Evolutionary conservation across 2,113 vertebrate species (phyloP).

Genomic region (Tachuris rubrigastra): DNA sequence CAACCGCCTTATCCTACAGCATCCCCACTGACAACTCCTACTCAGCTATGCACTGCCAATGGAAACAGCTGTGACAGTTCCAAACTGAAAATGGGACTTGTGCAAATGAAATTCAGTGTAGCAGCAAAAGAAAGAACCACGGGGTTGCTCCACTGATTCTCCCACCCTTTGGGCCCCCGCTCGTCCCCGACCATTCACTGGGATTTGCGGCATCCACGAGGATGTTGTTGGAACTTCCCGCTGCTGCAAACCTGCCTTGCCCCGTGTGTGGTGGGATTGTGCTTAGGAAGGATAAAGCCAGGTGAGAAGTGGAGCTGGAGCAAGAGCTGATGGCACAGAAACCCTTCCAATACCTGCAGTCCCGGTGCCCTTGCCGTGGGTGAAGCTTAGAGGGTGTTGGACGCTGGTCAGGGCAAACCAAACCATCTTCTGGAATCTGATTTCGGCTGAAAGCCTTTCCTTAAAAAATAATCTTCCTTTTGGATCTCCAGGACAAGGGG

Average conservation of each 20-base stretch:
- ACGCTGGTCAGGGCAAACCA: neutral
- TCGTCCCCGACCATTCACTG: neutral
- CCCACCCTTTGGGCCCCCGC: neutral
- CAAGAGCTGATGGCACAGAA: neutral
- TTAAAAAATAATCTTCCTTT: slow-evolving; percentile 32
- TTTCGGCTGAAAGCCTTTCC: neutral
- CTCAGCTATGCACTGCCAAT: slow-evolving; percentile 64
- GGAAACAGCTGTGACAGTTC: slow-evolving; percentile 67
- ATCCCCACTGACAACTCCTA: slow-evolving; percentile 63
- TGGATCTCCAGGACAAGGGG: slow-evolving; percentile 70
- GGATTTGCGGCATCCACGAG: neutral
- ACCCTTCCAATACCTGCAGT: neutral
- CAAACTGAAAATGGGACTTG: slow-evolving; percentile 57
- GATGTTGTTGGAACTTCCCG: neutral
- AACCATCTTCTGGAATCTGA: neutral
- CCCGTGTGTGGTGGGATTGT: fast-evolving
- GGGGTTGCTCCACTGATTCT: slow-evolving; percentile 3
- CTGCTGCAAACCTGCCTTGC: neutral
- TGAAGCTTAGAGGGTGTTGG: neutral
- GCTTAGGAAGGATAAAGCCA: neutral
- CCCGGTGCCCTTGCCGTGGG: neutral
- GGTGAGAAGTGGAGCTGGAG: neutral
- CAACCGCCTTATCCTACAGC: slow-evolving; percentile 45
- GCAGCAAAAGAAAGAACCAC: slow-evolving; percentile 12
- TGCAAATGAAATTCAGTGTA: slow-evolving; percentile 64